Evolutionary conservation across 2,888 invertebrate species (phyloP).

Genomic region (Phengaris alcon): DNA sequence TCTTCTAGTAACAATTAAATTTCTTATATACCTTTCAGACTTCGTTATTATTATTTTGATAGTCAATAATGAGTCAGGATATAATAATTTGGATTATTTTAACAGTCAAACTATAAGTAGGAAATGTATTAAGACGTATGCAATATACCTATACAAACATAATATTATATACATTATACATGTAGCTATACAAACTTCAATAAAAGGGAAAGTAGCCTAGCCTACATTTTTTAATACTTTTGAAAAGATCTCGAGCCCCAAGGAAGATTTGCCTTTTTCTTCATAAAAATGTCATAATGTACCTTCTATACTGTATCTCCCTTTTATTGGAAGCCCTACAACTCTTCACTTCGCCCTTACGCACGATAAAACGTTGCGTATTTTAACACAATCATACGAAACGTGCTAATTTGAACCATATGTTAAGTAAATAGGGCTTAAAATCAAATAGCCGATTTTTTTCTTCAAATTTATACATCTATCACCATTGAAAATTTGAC

Average conservation of each 20-base stretch:
- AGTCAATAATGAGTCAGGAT: too few relatives aligned
- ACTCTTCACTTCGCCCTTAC: slow-evolving; percentile 23
- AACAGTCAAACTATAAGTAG: too few relatives aligned
- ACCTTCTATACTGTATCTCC: slow-evolving; percentile 18
- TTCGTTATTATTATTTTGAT: too few relatives aligned
- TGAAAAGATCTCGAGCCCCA: slow-evolving; percentile 1
- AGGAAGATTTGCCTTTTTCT: slow-evolving; percentile 14
- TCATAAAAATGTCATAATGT: slow-evolving; percentile 27
- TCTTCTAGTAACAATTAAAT: too few relatives aligned
- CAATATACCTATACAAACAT: too few relatives aligned
- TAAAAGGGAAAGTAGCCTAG: neutral
- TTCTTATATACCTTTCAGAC: too few relatives aligned
- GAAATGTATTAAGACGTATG: too few relatives aligned
- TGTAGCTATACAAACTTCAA: neutral
- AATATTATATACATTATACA: too few relatives aligned
- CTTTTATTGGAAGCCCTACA: slow-evolving; percentile 24
- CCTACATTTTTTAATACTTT: slow-evolving; percentile 22
- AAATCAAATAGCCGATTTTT: neutral
- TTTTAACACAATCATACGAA: neutral
- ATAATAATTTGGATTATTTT: too few relatives aligned
- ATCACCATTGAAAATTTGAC: neutral
- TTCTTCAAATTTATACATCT: neutral
- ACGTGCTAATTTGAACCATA: neutral
- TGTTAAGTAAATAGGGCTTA: neutral
- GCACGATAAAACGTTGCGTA: slow-evolving; percentile 25